Evolutionary conservation across 2,888 invertebrate genomes (phyloP), one percentile per base, ranked within the genome.

Genomic region (Xanthia icteritia): DNA sequence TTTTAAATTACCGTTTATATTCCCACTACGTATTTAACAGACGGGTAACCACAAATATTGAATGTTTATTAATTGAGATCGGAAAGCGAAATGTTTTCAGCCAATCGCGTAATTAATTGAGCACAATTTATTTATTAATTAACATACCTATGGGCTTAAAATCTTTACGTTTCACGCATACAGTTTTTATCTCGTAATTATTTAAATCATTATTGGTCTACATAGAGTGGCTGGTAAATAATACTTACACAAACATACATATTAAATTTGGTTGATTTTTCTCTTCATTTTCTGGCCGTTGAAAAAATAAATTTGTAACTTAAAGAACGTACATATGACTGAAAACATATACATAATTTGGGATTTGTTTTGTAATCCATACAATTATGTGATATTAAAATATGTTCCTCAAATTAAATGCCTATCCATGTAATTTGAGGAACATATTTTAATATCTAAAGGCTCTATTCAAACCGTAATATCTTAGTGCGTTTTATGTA

Each of bases 1-100:
- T 42, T 31, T 27, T 8, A 27, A 23, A 36, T 69, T 54, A 56
- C 27, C n/a, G 13, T 48, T 54, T 31, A 68, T 31, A 36, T 54
- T 48, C 36, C 31, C 23, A 39, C 64, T 15, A 69, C 60, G 58
- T 60, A 60, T 70, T 67, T 66, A 60, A 64, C 58, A 60, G 48
- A 73, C 13, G 51, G 42, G 45, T 39, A 54, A 70, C 54, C 54
- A 63, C 69, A 67, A 61, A 73, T 58, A 84, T 73, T 76, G 31
- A 45, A n/a, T 56, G 54, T 64, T 76, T 76, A 81, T 83, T 81
- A 76, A 83, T 73, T 73, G 70, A 66, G 63, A 67, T 36, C 31
- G 60, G 51, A 17, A 39, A 72, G 56, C 64, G 23, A 36, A 20
- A 67, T 70, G 76, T 76, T 81, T 64, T 81, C 60, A 20, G 58